These are phyloP conservation scores for Pseudoatta argentina DNA, from an alignment of 1,140 invertebrate genomes.

Conservation along the genomic window DNA sequence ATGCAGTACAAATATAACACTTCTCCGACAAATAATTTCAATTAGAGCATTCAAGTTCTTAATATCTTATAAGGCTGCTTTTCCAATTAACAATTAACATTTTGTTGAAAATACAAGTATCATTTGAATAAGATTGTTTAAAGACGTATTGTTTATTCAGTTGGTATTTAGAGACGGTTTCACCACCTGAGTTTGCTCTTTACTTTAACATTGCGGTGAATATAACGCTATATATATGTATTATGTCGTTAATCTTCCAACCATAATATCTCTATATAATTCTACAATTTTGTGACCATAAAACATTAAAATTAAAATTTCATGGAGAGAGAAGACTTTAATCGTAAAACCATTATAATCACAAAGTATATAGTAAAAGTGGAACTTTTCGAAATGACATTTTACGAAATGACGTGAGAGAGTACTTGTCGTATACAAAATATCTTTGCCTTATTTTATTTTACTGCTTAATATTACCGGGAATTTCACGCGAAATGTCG, in stretches of 20 bases:
- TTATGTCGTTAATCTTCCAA: background rate
- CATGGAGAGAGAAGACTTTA: background rate
- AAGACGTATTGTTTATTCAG: slow-evolving; percentile 18
- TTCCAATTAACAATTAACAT: slow-evolving; percentile 39
- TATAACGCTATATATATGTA: slow-evolving; percentile 7
- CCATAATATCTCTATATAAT: slow-evolving; percentile 8
- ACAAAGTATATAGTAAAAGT: background rate
- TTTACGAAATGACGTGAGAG: background rate
- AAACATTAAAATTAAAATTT: background rate
- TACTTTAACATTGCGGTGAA: slow-evolving; percentile 25
- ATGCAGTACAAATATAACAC: slow-evolving; percentile 29
- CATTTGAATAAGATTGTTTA: background rate
- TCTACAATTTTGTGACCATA: background rate
- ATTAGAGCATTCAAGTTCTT: background rate
- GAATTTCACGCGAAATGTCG: slow-evolving; percentile 7
- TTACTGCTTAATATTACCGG: background rate
- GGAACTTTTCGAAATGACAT: slow-evolving; percentile 8
- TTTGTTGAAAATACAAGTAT: background rate
- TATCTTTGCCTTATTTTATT: slow-evolving; percentile 13
- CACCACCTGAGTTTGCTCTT: slow-evolving; percentile 24
- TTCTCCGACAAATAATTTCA: slow-evolving; percentile 12
- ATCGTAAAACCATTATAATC: background rate
- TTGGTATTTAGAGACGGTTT: background rate
- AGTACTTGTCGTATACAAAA: background rate
- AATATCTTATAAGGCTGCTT: background rate